These are phyloP conservation scores for Polydrusus pterygomalis DNA, from an alignment of 2,888 invertebrate genomes.

Conservation along the genomic window DNA sequence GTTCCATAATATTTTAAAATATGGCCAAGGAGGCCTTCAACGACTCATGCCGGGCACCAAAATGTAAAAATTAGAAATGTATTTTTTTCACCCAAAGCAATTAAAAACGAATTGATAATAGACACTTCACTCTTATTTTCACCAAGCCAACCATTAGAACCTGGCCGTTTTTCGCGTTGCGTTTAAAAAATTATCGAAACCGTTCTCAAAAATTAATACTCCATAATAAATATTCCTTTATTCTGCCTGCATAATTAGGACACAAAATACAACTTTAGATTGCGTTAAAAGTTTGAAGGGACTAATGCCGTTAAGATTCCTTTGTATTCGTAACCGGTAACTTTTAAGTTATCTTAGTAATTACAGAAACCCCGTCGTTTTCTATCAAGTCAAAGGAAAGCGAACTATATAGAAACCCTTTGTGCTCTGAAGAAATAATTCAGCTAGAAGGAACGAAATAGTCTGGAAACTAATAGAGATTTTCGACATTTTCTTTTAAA, in stretches of 20 bases:
- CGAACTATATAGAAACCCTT: constrained; percentile 11
- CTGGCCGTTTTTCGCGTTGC: too few relatives aligned
- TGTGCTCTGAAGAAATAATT: background rate
- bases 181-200: background rate
- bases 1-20: too few relatives aligned
- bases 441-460: background rate
- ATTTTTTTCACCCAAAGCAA: too few relatives aligned
- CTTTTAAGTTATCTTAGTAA: constrained; percentile 22
- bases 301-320: background rate
- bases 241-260: background rate
- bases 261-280: background rate
- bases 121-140: too few relatives aligned
- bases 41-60: too few relatives aligned
- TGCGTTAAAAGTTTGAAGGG: background rate
- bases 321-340: background rate
- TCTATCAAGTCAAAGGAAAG: constrained; percentile 11
- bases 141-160: too few relatives aligned
- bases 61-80: too few relatives aligned
- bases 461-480: background rate
- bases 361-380: constrained; percentile 15
- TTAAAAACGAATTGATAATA: too few relatives aligned
- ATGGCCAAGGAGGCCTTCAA: too few relatives aligned
- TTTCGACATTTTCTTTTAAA: background rate
- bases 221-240: constrained; percentile 4
- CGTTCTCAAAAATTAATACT: too few relatives aligned